Base-by-base conservation (phyloP, 2,888 invertebrate species). In the Danaus chrysippus region DNA sequence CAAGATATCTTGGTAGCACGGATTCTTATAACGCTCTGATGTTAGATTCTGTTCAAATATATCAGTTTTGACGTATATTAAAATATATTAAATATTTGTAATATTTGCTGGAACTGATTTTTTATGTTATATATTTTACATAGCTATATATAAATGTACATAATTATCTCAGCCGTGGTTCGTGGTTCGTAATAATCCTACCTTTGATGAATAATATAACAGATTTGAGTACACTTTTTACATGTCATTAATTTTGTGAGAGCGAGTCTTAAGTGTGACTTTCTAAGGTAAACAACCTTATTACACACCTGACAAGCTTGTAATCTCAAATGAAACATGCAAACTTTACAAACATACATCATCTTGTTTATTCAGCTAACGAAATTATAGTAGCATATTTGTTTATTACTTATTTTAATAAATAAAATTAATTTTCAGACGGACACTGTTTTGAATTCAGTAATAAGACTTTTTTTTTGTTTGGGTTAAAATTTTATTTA, bases 1-100 rank as follows among this genome's bases (percentile, higher is more conserved):
- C 42, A 42, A 19, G 44, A 56, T 56, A 64, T 57, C 49, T 57
- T 46, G 15, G 54, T 58, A 15, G 43, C 44, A 55, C 6, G 15
- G 34, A 60, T 49, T 54, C 56, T 59, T 34, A 34, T 42, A 43
- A 49, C 11, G 41, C 44, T 54, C 17, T n/a, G 53, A 59, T 53
- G 41, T 53, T 42, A 11, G 34, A 19, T 34, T 10, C 41, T 9
- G 13, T 55, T 17, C 23, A 34, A 55, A 17, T 49, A 49, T 49
- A 17, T 17, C 10, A 17, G 17, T 49, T 17, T 46, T 46, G 9
- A 13, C 15, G 13, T 15, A 46, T 49, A 17, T 10, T 17, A 49
- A 49, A 49, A 17, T 34, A 34, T 34, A 34, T 34, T 34, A 34
- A 34, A 17, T 17, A n/a, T 17, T 49, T 49, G 49, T 17, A 17